Base-by-base conservation (phyloP, 2,797 vertebrate genomes). In the Leuciscus waleckii region DNA sequence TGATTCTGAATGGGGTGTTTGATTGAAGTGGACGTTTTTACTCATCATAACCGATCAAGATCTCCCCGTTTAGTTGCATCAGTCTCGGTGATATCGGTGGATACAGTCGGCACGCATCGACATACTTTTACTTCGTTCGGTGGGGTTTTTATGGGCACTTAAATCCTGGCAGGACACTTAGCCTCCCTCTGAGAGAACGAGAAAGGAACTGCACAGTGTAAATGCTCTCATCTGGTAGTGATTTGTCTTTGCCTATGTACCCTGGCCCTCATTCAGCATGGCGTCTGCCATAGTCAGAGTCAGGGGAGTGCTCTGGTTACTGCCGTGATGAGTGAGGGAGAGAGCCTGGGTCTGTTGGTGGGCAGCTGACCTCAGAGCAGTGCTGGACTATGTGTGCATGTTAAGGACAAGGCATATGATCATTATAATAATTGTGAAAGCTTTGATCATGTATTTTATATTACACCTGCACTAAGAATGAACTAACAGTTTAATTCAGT, bases 181-280 rank as follows among this genome's bases (percentile, higher is more conserved):
- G 54, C 51, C 71, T 84, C 77, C 77, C 78, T 84, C 56, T 49
- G 71, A 84, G 86, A n/a, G 54, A 71, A 74, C 89, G 81, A 90
- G 87, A 90, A 88, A 95, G 94, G 94, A 96, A 94, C 92, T 87
- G 79, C 89, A 93, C 87, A 76, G 0, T 92, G 91, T 93, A 91
- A 91, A 93, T 88, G 65, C 87, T 90, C 93, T 96, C 95, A 96
- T 96, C 94, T 96, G 95, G 94, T 93, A 96, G 92, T 95, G 92
- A 96, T 96, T 96, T 96, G 94, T 96, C 93, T 90, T 92, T 94
- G 91, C 91, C 74, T 90, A 89, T 90, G 88, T 92, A 94, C 90
- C 93, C 93, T 87, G 95, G 94, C 94, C 92, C 74, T 84, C 78
- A 92, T 94, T 95, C 94, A 93, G 91, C 85, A 92, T 92, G 93